Base-by-base conservation (phyloP, 2,888 invertebrate species). In the Coleophora flavipennella region DNA sequence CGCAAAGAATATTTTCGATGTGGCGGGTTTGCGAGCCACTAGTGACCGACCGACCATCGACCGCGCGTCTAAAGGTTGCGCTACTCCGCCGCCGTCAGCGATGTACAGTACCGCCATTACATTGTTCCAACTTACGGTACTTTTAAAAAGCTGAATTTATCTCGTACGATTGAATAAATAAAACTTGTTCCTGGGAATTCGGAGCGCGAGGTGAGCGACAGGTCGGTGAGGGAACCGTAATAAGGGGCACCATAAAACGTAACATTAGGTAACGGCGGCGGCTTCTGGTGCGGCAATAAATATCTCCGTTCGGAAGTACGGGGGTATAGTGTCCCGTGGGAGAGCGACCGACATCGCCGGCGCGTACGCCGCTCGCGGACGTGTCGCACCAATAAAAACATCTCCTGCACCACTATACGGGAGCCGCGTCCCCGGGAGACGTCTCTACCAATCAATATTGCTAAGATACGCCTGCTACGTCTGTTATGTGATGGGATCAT, bases 191-290 rank as follows among this genome's bases (percentile, higher is more conserved):
- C 49, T 52, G 49, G 50, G 35, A 49, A 50, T 50, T 51, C 48
- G 53, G 51, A 57, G 29, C 52, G 55, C 57, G 54, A 59, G 59
- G 59, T 57, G 66, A 62, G 57, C 61, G 63, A 65, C 67, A 67
- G 64, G 62, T 61, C 62, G 63, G 67, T 61, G 64, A 63, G 66
- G 70, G 65, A 66, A 68, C 73, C 77, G 81, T 81, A 84, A 84
- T 83, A 83, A 83, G 83, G 79, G 76, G 71, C 58, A 78, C 78
- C 83, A 80, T 84, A 84, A 84, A 84, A 81, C 66, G 83, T 81
- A 72, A 80, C 81, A 81, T 83, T 81, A 83, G 81, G 81, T 81
- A 81, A 79, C 73, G 76, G 80, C 76, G 76, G 81, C n/a, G n/a
- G n/a, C 79, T 81, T 79, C 78, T 78, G 78, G 78, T 77, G 70